These are phyloP conservation scores for Cheiracanthium punctorium DNA, from an alignment of 2,888 invertebrate genomes.

Conservation along the genomic window DNA sequence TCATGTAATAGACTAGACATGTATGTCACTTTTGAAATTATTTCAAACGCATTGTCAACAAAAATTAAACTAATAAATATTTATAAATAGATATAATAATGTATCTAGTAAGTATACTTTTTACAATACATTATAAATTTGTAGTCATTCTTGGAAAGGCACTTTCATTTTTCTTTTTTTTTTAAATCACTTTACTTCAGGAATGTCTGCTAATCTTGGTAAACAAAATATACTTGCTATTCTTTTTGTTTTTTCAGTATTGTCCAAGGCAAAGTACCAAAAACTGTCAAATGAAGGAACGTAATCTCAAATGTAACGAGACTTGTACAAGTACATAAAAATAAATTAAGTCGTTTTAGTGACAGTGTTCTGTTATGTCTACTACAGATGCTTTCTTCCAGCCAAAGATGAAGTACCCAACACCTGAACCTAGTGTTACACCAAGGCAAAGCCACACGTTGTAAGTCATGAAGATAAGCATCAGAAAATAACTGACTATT, in stretches of 20 bases:
- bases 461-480: conserved; percentile 98
- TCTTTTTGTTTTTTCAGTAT: not conserved
- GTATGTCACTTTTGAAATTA: too few relatives aligned
- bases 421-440: conserved; percentile 90
- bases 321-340: too few relatives aligned
- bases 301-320: too few relatives aligned
- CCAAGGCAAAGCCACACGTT: conserved; percentile 94
- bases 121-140: too few relatives aligned
- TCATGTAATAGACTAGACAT: too few relatives aligned
- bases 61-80: too few relatives aligned
- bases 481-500: conserved; percentile 91
- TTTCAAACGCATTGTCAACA: too few relatives aligned
- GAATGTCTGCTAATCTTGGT: not conserved
- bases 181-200: too few relatives aligned
- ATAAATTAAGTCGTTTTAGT: conserved; percentile 42
- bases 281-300: not conserved
- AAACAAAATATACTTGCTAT: not conserved
- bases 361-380: conserved; percentile 71
- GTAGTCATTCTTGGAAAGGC: too few relatives aligned
- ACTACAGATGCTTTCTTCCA: conserved; percentile 84
- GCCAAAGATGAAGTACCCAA: conserved; percentile 95
- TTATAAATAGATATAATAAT: too few relatives aligned
- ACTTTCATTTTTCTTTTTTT: too few relatives aligned
- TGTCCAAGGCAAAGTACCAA: not conserved
- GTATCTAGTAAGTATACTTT: too few relatives aligned